These are phyloP conservation scores for Threskiornis aethiopicus DNA, from an alignment of 2,797 vertebrate species.

Conservation along the genomic window DNA sequence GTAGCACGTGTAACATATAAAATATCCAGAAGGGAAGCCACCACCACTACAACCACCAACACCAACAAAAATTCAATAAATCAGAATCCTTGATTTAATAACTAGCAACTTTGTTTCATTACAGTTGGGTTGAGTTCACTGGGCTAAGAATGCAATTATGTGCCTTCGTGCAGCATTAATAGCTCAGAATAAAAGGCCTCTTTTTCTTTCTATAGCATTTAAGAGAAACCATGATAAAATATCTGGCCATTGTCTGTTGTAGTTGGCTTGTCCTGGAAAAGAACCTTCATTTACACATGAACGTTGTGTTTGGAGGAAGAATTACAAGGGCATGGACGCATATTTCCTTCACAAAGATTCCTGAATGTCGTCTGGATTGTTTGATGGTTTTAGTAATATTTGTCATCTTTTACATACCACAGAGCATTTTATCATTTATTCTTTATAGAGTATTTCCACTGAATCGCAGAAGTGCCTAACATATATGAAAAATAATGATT, in stretches of 20 bases:
- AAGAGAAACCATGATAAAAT: background rate
- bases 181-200: background rate
- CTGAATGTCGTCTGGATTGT: background rate
- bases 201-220: background rate
- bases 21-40: background rate
- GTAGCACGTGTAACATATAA: background rate
- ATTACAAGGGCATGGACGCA: background rate
- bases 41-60: background rate
- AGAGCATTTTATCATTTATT: background rate
- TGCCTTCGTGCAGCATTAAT: background rate
- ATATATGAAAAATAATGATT: background rate
- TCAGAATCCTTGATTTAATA: slow-evolving; percentile 9
- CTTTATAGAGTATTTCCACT: background rate
- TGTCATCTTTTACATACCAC: background rate
- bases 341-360: background rate
- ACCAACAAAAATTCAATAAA: background rate
- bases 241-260: background rate
- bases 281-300: accelerated
- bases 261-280: background rate
- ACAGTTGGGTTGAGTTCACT: background rate
- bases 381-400: background rate
- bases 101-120: background rate
- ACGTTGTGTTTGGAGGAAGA: background rate
- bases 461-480: background rate
- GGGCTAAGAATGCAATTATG: background rate